Percentiles rank a stretch among this genome's conserved stretches.
phyloP scores from a whole-genome alignment of 2,113 vertebrate genomes.

The Pagrus major region DNA sequence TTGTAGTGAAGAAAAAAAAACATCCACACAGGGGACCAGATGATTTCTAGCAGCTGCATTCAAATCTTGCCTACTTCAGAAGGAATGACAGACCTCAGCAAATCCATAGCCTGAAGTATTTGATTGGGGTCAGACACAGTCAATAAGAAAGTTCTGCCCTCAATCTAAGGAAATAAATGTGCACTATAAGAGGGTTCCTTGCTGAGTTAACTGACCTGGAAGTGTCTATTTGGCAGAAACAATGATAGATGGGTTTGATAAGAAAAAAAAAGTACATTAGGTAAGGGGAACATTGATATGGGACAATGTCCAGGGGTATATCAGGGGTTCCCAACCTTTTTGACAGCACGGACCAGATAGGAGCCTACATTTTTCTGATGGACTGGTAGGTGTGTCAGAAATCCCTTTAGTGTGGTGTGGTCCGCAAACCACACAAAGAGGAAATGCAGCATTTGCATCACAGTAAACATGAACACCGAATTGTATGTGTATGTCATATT shows the following conservation, averaged over 20 bases:
- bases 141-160: neutral
- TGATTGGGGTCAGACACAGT: neutral
- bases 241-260: conserved; percentile 1
- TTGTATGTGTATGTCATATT: too few relatives aligned
- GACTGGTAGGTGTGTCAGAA: too few relatives aligned
- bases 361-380: too few relatives aligned
- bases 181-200: too few relatives aligned
- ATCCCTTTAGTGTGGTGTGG: too few relatives aligned
- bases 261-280: neutral
- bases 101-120: neutral
- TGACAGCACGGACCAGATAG: too few relatives aligned
- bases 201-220: neutral
- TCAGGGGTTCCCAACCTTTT: too few relatives aligned
- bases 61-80: neutral
- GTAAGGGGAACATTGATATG: neutral
- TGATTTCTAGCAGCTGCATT: neutral
- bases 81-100: neutral
- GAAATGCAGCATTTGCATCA: too few relatives aligned
- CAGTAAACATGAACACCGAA: too few relatives aligned
- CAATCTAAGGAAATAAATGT: neutral
- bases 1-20: neutral
- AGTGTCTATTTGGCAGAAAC: neutral
- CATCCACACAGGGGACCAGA: neutral
- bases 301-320: too few relatives aligned
- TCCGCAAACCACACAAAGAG: too few relatives aligned